Conservation (phyloP, 2,888 invertebrate genomes). For the Agrenia bidenticulata region DNA sequence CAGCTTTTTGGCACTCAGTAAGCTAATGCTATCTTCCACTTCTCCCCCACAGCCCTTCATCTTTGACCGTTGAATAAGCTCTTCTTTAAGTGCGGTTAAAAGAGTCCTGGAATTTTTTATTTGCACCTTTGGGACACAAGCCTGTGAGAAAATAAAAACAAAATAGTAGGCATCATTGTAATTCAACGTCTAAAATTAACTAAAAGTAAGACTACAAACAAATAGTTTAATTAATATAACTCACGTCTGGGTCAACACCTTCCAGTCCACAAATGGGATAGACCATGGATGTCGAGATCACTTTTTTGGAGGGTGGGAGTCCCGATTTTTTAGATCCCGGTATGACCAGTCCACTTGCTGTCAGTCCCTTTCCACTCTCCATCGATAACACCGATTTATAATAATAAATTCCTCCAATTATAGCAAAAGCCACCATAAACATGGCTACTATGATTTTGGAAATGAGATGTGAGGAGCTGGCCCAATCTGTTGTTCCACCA, state of each 20-base stretch:
- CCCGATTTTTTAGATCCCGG: background rate
- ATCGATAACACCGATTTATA: background rate
- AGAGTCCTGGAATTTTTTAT: conserved; percentile 41
- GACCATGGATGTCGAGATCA: conserved; percentile 14
- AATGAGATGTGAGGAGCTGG: conserved; percentile 21
- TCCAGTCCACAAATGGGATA: conserved; percentile 44
- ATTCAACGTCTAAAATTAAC: background rate
- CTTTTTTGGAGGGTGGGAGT: conserved; percentile 18
- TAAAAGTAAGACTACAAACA: no score
- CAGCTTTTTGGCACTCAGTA: conserved; percentile 39
- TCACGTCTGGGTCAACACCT: conserved; percentile 38
- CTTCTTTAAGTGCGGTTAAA: conserved; percentile 39
- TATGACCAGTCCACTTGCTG: background rate
- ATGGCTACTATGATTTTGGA: conserved; percentile 31
- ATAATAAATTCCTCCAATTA: conserved; percentile 28
- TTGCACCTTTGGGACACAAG: conserved; percentile 39
- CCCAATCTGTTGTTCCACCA: conserved; percentile 21
- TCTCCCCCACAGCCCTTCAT: conserved; percentile 32
- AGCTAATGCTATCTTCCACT: conserved; percentile 30
- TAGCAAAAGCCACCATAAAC: conserved; percentile 27
- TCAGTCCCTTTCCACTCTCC: background rate
- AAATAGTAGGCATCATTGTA: no score
- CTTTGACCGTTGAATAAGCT: conserved; percentile 38
- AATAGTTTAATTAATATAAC: background rate
- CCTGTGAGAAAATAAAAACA: conserved; percentile 22